A percentile compares a stretch with the other conserved stretches of the same genome.
Evolutionary conservation across 2,113 vertebrate genomes (phyloP).

Genomic region (Nestor notabilis): DNA sequence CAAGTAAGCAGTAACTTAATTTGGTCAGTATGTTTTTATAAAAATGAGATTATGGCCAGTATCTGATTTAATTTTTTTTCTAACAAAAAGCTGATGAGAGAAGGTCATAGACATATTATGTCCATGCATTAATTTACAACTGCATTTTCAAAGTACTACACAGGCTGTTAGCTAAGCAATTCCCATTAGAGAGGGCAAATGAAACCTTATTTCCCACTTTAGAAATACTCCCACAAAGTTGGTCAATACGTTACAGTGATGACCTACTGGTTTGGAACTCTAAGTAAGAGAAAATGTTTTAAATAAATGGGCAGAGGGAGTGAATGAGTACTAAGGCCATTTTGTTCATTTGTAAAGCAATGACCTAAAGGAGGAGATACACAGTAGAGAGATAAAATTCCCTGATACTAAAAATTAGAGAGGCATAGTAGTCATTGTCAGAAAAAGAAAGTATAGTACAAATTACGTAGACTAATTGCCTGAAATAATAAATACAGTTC

Average conservation of each 20-base stretch:
- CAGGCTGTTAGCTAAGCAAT: neutral
- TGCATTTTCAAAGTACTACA: neutral
- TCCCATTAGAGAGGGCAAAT: neutral
- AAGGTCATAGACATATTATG: neutral
- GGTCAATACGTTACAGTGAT: neutral
- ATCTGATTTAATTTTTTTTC: neutral
- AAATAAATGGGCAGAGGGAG: neutral
- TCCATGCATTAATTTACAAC: neutral
- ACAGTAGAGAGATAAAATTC: neutral
- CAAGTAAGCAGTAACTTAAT: constrained; percentile 26
- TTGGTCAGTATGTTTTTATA: neutral
- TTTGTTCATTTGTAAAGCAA: neutral
- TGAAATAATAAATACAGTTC: neutral
- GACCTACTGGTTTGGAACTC: neutral
- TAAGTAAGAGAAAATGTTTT: neutral
- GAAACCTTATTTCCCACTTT: constrained; percentile 29
- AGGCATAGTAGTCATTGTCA: neutral
- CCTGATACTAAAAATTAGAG: neutral
- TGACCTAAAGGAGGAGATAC: neutral
- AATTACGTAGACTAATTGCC: neutral
- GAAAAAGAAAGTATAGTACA: neutral
- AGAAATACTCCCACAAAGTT: neutral
- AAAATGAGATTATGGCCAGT: neutral
- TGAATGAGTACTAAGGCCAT: neutral
- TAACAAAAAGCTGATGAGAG: neutral